phyloP scores from a whole-genome alignment of 2,797 vertebrate species.

The Helarctos malayanus region DNA sequence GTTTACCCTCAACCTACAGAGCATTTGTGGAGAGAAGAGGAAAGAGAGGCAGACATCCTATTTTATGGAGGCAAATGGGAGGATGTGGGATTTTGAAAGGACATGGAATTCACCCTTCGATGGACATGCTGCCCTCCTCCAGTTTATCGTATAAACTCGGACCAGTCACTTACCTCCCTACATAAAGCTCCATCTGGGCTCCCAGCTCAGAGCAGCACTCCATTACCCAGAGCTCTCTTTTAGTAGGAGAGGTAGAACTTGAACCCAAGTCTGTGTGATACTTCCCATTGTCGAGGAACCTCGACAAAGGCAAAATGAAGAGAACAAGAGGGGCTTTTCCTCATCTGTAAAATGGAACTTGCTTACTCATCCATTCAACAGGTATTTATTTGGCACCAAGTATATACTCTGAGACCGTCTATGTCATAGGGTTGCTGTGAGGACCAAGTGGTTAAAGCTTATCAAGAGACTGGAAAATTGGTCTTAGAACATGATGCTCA shows the following conservation, averaged over 20 bases:
- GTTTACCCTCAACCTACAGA: background rate
- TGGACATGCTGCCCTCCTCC: background rate
- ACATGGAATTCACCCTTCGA: background rate
- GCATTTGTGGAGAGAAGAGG: background rate
- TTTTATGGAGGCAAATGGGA: background rate
- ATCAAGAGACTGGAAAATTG: background rate
- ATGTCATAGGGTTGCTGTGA: background rate
- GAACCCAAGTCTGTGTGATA: background rate
- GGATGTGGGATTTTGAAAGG: background rate
- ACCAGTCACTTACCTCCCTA: background rate
- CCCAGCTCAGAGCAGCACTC: background rate
- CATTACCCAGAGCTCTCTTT: background rate
- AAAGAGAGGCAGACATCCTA: background rate
- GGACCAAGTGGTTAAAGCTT: background rate
- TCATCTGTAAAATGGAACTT: constrained; percentile 20
- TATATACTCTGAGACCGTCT: background rate
- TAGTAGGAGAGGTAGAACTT: background rate
- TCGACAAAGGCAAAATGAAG: background rate
- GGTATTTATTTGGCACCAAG: background rate
- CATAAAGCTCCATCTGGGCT: background rate
- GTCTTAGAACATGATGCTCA: background rate
- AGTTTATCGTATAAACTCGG: background rate
- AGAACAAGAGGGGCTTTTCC: background rate
- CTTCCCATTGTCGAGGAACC: background rate
- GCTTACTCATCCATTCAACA: background rate